A percentile compares a stretch with the other conserved stretches of the same genome.
Evolutionary conservation across 2,797 vertebrate species (phyloP).

Genomic region (Scyliorhinus canicula): DNA sequence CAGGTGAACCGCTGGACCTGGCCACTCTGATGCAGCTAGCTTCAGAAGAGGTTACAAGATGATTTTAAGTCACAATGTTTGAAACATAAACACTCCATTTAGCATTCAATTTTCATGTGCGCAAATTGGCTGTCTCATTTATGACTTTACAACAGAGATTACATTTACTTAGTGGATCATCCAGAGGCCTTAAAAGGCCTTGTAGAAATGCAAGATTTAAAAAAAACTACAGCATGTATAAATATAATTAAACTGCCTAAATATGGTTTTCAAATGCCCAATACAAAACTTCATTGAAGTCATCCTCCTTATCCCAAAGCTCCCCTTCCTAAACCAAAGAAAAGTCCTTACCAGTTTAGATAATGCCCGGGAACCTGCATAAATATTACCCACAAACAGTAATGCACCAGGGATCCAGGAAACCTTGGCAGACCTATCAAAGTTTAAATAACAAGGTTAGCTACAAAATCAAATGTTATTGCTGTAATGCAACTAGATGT

Average conservation of each 20-base stretch:
- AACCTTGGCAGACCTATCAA: conserved; percentile 68
- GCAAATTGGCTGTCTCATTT: neutral
- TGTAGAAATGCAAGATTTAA: neutral
- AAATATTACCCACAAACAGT: conserved; percentile 89
- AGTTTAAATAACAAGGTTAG: conserved; percentile 38
- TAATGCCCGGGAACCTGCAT: conserved; percentile 84
- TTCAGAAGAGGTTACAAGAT: neutral
- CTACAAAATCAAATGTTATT: neutral
- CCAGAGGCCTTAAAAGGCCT: neutral
- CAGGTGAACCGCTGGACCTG: neutral
- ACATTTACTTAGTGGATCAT: neutral
- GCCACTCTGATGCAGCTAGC: neutral
- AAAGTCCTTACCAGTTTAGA: conserved; percentile 71
- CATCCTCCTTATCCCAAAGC: conserved; percentile 47
- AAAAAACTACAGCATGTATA: neutral
- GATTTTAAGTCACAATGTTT: neutral
- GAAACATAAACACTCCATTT: neutral
- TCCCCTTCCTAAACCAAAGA: neutral
- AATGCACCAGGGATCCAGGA: conserved; percentile 81
- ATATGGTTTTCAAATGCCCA: neutral
- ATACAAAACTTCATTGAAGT: conserved; percentile 42
- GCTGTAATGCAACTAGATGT: neutral
- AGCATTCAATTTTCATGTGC: neutral
- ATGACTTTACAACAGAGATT: neutral
- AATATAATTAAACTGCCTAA: neutral